phyloP scores from a whole-genome alignment of 64 coral and sea anemone genomes.

The Pachyseris speciosa region DNA sequence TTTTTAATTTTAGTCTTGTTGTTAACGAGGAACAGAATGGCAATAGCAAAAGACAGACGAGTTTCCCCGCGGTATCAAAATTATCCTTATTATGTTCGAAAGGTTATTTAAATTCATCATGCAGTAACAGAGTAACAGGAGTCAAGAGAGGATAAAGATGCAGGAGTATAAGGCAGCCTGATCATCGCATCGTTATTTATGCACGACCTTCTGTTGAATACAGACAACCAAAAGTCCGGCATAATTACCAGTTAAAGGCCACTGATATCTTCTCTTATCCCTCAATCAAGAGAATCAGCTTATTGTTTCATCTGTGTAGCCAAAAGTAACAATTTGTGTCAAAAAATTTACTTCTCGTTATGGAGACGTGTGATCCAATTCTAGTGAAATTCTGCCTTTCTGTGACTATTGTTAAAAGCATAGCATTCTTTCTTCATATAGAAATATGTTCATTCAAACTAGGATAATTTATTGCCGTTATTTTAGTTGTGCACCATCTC shows the following conservation, averaged over 20 bases:
- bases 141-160: too few species aligned
- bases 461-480: conserved; percentile 1
- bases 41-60: background rate
- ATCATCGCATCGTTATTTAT: background rate
- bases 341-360: conserved; percentile 15
- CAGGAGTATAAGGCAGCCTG: too few species aligned
- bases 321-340: background rate
- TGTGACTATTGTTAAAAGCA: background rate
- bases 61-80: background rate
- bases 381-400: background rate
- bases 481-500: conserved; percentile 1
- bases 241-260: background rate
- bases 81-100: background rate
- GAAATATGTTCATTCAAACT: conserved; percentile 33
- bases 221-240: background rate
- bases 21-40: background rate
- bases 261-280: background rate
- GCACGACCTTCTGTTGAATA: background rate
- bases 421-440: background rate
- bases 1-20: too few species aligned
- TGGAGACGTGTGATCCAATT: background rate
- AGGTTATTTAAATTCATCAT: background rate
- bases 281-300: background rate
- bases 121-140: background rate
- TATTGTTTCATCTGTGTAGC: background rate